Evolutionary conservation across 1,140 invertebrate species (phyloP).

Genomic region (Drosophila nigrodunni): DNA sequence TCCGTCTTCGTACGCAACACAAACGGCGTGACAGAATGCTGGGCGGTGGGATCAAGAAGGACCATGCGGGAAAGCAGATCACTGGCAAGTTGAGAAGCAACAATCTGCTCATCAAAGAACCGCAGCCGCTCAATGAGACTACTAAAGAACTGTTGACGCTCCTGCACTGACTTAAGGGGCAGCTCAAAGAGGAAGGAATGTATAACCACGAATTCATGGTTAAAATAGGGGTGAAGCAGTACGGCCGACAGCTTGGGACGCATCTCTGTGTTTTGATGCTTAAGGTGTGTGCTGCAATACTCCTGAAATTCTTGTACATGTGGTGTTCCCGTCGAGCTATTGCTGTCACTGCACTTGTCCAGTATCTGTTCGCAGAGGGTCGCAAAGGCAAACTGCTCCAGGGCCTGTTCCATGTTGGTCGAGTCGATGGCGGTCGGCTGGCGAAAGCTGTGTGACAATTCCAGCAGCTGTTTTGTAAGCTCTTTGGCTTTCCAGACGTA

Average conservation of each 20-base stretch:
- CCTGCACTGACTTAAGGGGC: slow-evolving; percentile 90
- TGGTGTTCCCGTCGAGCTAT: slow-evolving; percentile 71
- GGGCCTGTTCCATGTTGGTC: slow-evolving; percentile 75
- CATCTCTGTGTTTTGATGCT: slow-evolving; percentile 86
- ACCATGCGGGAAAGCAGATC: slow-evolving; percentile 93
- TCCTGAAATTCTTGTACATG: slow-evolving; percentile 88
- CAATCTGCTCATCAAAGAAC: slow-evolving; percentile 90
- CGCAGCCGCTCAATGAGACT: slow-evolving; percentile 88
- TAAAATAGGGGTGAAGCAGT: slow-evolving; percentile 90
- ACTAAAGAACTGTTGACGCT: slow-evolving; percentile 91
- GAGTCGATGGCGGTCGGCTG: slow-evolving; percentile 88
- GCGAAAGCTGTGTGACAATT: slow-evolving; percentile 87
- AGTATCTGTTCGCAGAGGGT: slow-evolving; percentile 91
- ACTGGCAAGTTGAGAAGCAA: slow-evolving; percentile 91
- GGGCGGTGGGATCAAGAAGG: slow-evolving; percentile 91
- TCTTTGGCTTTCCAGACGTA: slow-evolving; percentile 90
- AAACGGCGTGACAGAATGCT: slow-evolving; percentile 90
- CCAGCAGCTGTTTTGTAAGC: slow-evolving; percentile 88
- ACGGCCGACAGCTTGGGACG: slow-evolving; percentile 88
- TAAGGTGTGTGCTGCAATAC: slow-evolving; percentile 88
- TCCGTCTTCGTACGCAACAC: slow-evolving; percentile 90
- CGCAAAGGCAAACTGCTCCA: slow-evolving; percentile 93
- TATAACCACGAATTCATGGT: slow-evolving; percentile 92
- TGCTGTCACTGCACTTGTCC: slow-evolving; percentile 83
- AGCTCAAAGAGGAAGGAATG: slow-evolving; percentile 92